Conservation (phyloP, 2,113 vertebrate genomes). For the Puma concolor region DNA sequence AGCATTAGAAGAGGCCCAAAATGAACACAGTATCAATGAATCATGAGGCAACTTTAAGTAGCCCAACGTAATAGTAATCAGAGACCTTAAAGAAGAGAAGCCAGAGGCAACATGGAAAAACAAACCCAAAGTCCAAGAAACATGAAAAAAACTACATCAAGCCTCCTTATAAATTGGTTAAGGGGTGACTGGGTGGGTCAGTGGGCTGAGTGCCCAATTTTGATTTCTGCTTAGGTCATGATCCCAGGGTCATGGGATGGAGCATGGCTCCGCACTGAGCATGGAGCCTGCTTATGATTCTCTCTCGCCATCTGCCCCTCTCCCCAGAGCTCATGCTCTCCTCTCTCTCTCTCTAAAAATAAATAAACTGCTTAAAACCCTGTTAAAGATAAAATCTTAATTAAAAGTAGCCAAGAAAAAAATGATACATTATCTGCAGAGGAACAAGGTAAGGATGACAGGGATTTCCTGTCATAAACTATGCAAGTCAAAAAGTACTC, state of each 20-base stretch:
- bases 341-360: no score
- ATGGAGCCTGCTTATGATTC: no score
- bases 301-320: no score
- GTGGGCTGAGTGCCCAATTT: no score
- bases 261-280: no score
- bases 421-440: neutral
- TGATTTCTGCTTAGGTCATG: no score
- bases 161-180: no score
- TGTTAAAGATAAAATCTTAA: neutral
- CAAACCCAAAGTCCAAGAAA: neutral
- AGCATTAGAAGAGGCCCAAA: neutral
- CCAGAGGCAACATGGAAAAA: neutral
- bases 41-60: neutral
- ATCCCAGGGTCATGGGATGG: no score
- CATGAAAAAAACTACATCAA: neutral
- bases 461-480: neutral
- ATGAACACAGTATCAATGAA: neutral
- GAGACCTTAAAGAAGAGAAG: neutral
- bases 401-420: neutral
- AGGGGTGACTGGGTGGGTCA: no score
- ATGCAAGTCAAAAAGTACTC: neutral
- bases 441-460: neutral
- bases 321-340: no score
- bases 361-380: neutral
- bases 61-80: neutral